phyloP scores from a whole-genome alignment of 2,113 vertebrate genomes.

The Mandrillus leucophaeus region DNA sequence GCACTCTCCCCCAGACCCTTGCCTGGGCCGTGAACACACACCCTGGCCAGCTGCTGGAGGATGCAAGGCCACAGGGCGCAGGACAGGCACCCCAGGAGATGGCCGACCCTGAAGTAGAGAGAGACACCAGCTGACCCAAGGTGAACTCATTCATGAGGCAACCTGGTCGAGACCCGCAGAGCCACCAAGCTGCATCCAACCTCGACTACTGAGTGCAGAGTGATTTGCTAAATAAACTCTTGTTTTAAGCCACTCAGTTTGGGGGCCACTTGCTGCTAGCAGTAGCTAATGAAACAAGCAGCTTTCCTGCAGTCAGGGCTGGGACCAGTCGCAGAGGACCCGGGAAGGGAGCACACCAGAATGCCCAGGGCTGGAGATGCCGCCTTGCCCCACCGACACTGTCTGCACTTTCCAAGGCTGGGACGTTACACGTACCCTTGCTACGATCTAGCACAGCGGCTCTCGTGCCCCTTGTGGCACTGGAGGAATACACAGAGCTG shows the following conservation, averaged over 20 bases:
- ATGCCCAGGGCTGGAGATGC: not conserved
- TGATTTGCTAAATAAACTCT: not conserved
- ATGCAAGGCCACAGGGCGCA: not conserved
- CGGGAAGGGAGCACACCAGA: not conserved
- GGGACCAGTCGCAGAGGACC: not conserved
- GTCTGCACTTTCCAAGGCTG: no score
- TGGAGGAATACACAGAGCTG: no score
- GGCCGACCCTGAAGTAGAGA: no score
- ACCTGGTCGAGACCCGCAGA: not conserved
- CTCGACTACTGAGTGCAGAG: not conserved
- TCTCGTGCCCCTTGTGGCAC: no score
- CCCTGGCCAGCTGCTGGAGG: not conserved
- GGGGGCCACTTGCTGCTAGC: not conserved
- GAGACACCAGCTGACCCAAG: not conserved
- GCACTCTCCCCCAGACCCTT: not conserved
- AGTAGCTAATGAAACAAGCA: not conserved
- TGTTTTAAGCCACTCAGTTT: rapidly evolving
- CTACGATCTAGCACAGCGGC: no score
- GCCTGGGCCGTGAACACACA: not conserved
- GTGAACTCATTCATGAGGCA: not conserved
- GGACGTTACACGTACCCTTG: rapidly evolving
- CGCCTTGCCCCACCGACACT: not conserved
- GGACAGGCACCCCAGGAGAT: not conserved
- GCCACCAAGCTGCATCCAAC: not conserved
- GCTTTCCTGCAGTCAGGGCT: not conserved